Conservation (phyloP, 2,113 vertebrate genomes). For the Mungos mungo region DNA sequence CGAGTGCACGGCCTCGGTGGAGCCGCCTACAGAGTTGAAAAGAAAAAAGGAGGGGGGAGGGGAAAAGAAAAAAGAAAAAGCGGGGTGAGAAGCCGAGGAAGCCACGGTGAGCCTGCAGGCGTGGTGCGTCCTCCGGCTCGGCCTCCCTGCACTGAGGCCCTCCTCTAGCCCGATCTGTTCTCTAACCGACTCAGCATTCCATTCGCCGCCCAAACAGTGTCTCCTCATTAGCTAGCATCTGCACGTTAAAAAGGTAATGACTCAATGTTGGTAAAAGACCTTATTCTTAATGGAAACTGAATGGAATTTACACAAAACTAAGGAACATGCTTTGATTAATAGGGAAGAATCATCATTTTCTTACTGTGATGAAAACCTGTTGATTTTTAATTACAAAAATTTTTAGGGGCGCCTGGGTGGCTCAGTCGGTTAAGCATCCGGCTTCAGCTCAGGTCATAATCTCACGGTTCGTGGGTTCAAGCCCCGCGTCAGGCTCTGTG, state of each 20-base stretch:
- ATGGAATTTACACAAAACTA: neutral
- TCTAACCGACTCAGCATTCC: neutral
- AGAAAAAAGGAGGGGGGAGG: too few relatives aligned
- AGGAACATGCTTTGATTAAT: neutral
- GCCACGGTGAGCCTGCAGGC: neutral
- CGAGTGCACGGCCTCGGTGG: constrained; percentile 96
- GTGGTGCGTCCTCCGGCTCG: accelerated
- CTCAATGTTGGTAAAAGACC: neutral
- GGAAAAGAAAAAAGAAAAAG: neutral
- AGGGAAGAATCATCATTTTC: neutral
- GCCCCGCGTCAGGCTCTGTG: too few relatives aligned
- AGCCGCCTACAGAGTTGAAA: constrained; percentile 87
- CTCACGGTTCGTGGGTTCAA: too few relatives aligned
- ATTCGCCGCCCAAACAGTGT: neutral
- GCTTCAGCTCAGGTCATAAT: too few relatives aligned
- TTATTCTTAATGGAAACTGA: neutral
- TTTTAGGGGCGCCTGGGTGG: too few relatives aligned
- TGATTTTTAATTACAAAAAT: neutral
- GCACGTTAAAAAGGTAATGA: neutral
- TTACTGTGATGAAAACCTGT: neutral
- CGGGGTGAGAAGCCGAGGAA: neutral
- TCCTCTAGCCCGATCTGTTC: neutral
- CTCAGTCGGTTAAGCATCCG: too few relatives aligned
- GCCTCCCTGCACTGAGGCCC: neutral
- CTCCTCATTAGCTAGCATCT: neutral